Base-by-base conservation (phyloP, 23 tunicate species). In the Diplosoma virens region DNA sequence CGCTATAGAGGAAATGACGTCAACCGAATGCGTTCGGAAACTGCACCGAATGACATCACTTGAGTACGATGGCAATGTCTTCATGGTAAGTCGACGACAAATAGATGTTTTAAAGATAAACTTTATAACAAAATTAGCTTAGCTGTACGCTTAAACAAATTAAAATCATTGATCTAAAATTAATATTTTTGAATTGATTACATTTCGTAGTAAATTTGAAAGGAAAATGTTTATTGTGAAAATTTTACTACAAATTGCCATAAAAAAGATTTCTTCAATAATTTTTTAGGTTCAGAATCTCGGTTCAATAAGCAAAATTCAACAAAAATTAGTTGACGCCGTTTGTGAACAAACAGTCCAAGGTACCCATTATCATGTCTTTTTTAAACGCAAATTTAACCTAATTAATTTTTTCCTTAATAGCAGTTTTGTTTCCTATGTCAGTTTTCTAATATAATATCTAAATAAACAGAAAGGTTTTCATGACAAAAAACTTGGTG, bases 301-400 rank as follows among this genome's bases (percentile, higher is more conserved):
- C 41, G 47, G 47, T 18, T 77, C 82, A 3, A 77, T 84, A 2
- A 72, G 83, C 32, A 22, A 68, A 59, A 58, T 84, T 21, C 78
- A 84, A 45, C 25, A 59, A 20, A 53, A 70, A 11, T 47, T 84
- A 1, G 50, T 84, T n/a, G 74, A 76, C 6, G 89, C 89, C 0
- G 82, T 84, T 24, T 84, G 89, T 56, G 82, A 70, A 30, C 89
- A 84, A 46, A 84, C 89, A 9, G 83, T 84, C 0, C 76, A 84
- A 84, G 89, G 89, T 84, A 25, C 11, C 22, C 29, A n/a, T n/a
- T n/a, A n/a, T n/a, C n/a, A n/a, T n/a, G n/a, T n/a, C n/a, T n/a
- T n/a, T n/a, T n/a, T n/a, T n/a, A n/a, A n/a, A n/a, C n/a, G n/a
- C n/a, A n/a, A n/a, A n/a, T n/a, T n/a, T n/a, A n/a, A n/a, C n/a